Base-by-base conservation (phyloP, 2,888 invertebrate species). In the Agrotis clavis region DNA sequence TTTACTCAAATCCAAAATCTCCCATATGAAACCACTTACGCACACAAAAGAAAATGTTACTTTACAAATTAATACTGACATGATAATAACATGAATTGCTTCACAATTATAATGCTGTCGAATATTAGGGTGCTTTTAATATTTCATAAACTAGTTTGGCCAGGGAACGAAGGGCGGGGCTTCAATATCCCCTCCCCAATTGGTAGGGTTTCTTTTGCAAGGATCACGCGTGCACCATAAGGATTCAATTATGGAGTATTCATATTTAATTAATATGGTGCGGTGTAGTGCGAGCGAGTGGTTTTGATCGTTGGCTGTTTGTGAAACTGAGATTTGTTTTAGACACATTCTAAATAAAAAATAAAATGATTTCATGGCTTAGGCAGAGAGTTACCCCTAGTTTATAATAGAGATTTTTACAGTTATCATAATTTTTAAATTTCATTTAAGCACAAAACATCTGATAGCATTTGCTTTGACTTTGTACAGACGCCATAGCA, bases 221-320 rank as follows among this genome's bases (percentile, higher is more conserved):
- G 82, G 88, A 92, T 92, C 94, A 92, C 93, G 93, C 91, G 94
- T 86, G 82, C 84, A 91, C 90, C 95, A 94, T 94, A 95, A 93
- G 95, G 95, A 90, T 88, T 91, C 88, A 92, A 95, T 95, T 95
- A 95, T 89, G 89, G 92, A 90, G 94, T 92, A 94, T 95, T 96
- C 95, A 95, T 95, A 94, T 93, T 95, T 95, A 95, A 96, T 96
- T 95, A 95, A 94, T 94, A 91, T 90, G 89, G 87, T 90, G 86
- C 81, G 72, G 70, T 88, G 71, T 86, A 88, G 75, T 57, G 69
- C 76, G 86, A 80, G 76, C 81, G 57, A 84, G 77, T 30, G 70
- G 85, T 88, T 87, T 95, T 94, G 93, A 90, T 94, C 87, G 84
- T 94, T 89, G 79, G 5, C 0, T 50, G 35, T 67, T 71, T 51